phyloP scores from a whole-genome alignment of 53 echinoderm and acorn worm genomes.

The Pentamera pediparva region DNA sequence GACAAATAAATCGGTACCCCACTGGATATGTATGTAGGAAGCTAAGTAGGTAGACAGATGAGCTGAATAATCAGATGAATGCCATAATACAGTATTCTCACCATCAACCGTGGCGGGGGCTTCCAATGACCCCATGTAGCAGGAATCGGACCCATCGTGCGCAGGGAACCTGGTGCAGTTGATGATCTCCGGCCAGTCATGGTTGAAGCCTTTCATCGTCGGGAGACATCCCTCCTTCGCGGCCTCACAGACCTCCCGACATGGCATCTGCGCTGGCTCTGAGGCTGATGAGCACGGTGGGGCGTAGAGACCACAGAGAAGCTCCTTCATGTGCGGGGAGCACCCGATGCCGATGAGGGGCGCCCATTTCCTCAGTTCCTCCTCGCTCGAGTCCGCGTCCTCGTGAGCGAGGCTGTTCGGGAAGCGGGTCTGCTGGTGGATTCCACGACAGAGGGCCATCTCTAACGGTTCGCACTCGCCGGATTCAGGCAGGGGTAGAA shows the following conservation, averaged over 20 bases:
- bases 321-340: slow-evolving; percentile 39
- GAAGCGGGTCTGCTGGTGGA: slow-evolving; percentile 5
- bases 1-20: too few species aligned
- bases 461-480: slow-evolving; percentile 4
- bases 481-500: not conserved
- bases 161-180: slow-evolving; percentile 27
- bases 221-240: slow-evolving; percentile 28
- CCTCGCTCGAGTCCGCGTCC: not conserved
- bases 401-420: not conserved
- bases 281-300: slow-evolving; percentile 33
- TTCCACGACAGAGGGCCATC: not conserved
- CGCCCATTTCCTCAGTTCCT: slow-evolving; percentile 14
- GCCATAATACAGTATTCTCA: too few species aligned
- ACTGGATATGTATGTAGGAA: too few species aligned
- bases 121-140: slow-evolving; percentile 10
- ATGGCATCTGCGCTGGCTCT: slow-evolving; percentile 6
- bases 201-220: not conserved
- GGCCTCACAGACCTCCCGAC: slow-evolving; percentile 38
- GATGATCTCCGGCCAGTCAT: slow-evolving; percentile 17
- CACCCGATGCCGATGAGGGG: slow-evolving; percentile 15
- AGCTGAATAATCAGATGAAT: too few species aligned
- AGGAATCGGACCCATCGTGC: not conserved
- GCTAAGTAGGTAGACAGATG: too few species aligned
- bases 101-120: too few species aligned
- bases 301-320: slow-evolving; percentile 49